Evolutionary conservation across 2,888 invertebrate species (phyloP), one percentile per base, ranked within the genome.

Genomic region (Macropis europaea): DNA sequence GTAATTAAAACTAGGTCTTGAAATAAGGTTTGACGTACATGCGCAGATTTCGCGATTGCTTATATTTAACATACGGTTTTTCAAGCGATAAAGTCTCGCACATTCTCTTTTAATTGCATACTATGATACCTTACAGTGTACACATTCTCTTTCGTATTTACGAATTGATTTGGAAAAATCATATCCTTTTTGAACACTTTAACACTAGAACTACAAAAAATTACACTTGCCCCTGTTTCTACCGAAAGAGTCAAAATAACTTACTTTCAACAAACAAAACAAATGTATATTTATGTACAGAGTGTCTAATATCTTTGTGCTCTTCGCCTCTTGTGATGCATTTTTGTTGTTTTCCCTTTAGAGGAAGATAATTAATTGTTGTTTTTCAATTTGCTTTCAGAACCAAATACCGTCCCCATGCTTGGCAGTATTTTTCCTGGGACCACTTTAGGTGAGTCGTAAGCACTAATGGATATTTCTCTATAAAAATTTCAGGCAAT

Each of bases 371-470:
- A 61, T 57, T 54, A 64, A 72, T 72, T 64, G 6, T 28, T 17
- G 36, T 40, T 34, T 68, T 50, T 61, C 52, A 57, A 19, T 72
- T 68, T 81, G 52, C 73, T 84, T 83, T 17, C 83, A 86, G 87
- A 83, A 82, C 70, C 71, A 76, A 63, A 76, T 78, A 78, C 78
- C 82, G 76, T 77, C 84, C 77, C 73, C 82, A 83, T 86, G 86
- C 80, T 82, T 78, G 74, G 76, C 82, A 76, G 79, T 71, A 69
- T 69, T 76, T 75, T 80, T 76, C 47, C 72, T 70, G 73, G 74
- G 79, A 81, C 72, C 77, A 62, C 79, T 85, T 78, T 84, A 83
- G 85, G 86, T 86, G 73, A 86, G 82, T 80, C 43, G 22, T 19
- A 47, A 19, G 34, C 42, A 38, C 42, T 45, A 32, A 73, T 62